phyloP scores from a whole-genome alignment of 2,797 vertebrate species.

The Cuculus canorus region DNA sequence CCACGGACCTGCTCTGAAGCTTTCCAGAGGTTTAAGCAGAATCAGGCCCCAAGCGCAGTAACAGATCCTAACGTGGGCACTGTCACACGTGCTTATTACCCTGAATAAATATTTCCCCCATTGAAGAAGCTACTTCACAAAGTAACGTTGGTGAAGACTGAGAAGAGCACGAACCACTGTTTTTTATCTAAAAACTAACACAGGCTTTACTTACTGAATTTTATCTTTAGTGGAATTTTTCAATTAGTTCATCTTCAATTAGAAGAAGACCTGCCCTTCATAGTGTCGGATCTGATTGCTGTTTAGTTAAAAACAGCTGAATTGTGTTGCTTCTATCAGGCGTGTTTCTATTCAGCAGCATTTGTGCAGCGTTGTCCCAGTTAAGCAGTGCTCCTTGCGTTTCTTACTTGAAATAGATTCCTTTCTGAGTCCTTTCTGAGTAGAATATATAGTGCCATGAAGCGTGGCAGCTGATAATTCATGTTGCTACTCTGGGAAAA shows the following conservation, averaged over 20 bases:
- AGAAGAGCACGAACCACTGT: neutral
- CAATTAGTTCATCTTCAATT: neutral
- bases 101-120: neutral
- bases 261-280: neutral
- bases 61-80: neutral
- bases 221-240: neutral
- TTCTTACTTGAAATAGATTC: neutral
- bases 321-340: neutral
- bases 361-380: neutral
- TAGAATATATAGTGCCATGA: neutral
- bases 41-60: neutral
- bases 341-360: neutral
- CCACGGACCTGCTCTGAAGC: neutral
- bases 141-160: neutral
- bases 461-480: constrained; percentile 57
- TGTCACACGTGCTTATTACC: neutral
- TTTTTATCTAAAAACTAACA: neutral
- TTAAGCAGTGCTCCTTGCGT: neutral
- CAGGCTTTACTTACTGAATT: neutral
- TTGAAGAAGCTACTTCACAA: neutral
- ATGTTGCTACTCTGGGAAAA: constrained; percentile 48
- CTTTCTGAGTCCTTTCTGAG: neutral
- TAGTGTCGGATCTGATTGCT: neutral
- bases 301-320: neutral
- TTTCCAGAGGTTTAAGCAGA: neutral